Evolutionary conservation across 2,888 invertebrate genomes (phyloP), one percentile per base, ranked within the genome.

Genomic region (Lissonota sp.): DNA sequence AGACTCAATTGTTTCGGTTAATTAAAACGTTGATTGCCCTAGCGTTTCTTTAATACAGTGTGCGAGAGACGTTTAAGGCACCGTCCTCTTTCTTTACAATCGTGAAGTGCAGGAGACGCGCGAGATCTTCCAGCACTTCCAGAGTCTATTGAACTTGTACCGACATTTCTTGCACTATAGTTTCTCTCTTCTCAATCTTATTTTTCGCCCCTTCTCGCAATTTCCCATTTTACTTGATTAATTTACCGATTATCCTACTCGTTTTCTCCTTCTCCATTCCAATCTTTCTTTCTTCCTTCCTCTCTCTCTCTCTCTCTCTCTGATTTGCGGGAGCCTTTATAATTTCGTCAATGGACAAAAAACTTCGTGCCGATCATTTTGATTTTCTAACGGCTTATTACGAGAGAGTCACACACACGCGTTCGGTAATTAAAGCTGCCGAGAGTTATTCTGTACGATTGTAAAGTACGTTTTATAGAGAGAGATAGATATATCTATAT

Each of bases 341-440:
- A 16, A 73, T 77, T 78, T 49, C 74, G 55, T 81, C 55, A 60
- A 62, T 74, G 60, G 60, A 51, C 64, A 78, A 78, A 75, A 73
- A 57, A 46, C 39, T 46, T 70, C 74, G 42, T 76, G 53, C 46
- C 7, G 44, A 63, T 72, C 64, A 42, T 80, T 73, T 49, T 10
- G 10, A 70, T 49, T 66, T 42, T 64, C 51, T 70, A 46, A 55
- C 40, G 51, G 55, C 63, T 57, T 46, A 46, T 77, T 55, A 66
- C 82, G 66, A 66, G 51, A 71, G 26, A 62, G 57, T 71, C 57
- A 63, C 82, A 67, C 80, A 66, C 51, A 63, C 82, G 63, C 80
- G 67, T 63, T 64, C 16, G 39, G 75, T 79, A 84, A 85, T 84
- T 84, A 85, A 84, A 82, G 53, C 60, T 67, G 51, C 60, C 58